These are phyloP conservation scores for Neodiprion virginianus DNA, from an alignment of 1,140 invertebrate genomes.

Conservation along the genomic window DNA sequence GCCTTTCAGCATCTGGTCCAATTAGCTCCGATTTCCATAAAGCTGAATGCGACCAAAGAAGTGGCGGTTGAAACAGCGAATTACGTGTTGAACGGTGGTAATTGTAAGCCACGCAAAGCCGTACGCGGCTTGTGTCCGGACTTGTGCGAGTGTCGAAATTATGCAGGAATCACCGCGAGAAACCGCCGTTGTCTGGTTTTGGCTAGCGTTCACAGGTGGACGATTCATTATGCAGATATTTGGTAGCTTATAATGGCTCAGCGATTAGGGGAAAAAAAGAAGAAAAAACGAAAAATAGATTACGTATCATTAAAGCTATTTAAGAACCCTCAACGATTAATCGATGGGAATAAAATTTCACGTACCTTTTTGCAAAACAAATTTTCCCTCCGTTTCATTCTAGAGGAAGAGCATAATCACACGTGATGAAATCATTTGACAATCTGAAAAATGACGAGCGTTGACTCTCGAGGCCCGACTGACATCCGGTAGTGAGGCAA, in stretches of 20 bases:
- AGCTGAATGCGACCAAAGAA: background rate
- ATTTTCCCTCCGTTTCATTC: too few species aligned
- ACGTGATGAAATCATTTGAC: too few species aligned
- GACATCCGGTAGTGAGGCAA: too few species aligned
- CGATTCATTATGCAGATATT: too few species aligned
- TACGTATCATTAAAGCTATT: too few species aligned
- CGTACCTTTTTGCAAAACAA: too few species aligned
- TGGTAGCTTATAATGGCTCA: too few species aligned
- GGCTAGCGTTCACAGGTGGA: background rate
- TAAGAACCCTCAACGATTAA: too few species aligned
- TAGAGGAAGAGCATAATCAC: too few species aligned
- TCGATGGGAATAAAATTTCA: too few species aligned
- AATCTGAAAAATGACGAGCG: background rate
- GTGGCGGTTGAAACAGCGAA: background rate
- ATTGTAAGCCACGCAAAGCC: background rate
- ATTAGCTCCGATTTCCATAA: background rate
- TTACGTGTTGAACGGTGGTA: background rate
- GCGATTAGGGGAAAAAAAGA: too few species aligned
- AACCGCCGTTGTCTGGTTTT: background rate
- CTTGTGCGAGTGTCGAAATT: background rate
- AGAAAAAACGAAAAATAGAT: too few species aligned
- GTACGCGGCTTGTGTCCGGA: background rate
- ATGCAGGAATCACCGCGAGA: background rate
- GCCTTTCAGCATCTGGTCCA: background rate
- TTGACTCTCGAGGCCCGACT: background rate